These are phyloP conservation scores for Crepidodera aurea DNA, from an alignment of 2,888 invertebrate genomes.

Conservation along the genomic window DNA sequence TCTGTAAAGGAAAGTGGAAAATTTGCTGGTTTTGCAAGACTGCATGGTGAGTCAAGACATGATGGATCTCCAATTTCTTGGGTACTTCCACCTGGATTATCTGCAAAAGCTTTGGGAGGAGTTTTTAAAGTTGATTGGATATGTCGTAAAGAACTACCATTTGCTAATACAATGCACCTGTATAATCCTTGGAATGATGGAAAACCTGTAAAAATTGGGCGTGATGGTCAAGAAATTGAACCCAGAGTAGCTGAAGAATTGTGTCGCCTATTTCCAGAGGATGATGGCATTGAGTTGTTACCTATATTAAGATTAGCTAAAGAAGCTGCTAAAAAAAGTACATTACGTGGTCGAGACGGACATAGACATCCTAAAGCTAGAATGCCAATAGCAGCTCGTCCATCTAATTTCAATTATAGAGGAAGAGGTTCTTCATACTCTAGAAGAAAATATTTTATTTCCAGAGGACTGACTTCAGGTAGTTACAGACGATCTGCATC, in stretches of 20 bases:
- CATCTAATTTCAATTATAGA: constrained; percentile 63
- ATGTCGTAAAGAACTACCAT: constrained; percentile 86
- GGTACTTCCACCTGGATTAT: constrained; percentile 93
- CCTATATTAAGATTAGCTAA: constrained; percentile 86
- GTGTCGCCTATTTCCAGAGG: constrained; percentile 92
- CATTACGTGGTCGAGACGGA: constrained; percentile 59
- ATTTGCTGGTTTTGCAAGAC: constrained; percentile 92
- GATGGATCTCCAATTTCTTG: constrained; percentile 91
- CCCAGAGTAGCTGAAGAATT: constrained; percentile 94
- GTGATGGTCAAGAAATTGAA: constrained; percentile 98
- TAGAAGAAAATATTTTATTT: constrained; percentile 71
- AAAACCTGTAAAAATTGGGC: constrained; percentile 98
- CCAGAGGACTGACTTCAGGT: constrained; percentile 68
- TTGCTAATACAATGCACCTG: constrained; percentile 89
- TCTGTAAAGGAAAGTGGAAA: constrained; percentile 98
- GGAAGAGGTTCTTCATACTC: constrained; percentile 65
- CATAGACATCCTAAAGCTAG: constrained; percentile 60
- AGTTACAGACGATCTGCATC: constrained; percentile 68
- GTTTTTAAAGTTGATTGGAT: constrained; percentile 98
- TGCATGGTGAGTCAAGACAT: constrained; percentile 87
- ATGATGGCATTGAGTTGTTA: constrained; percentile 89
- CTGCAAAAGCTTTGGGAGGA: constrained; percentile 91
- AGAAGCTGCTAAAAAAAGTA: constrained; percentile 74
- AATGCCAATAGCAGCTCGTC: constrained; percentile 63
- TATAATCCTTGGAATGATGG: constrained; percentile 99